Evolutionary conservation across 2,113 vertebrate genomes (phyloP).

Genomic region (Balaeniceps rex): DNA sequence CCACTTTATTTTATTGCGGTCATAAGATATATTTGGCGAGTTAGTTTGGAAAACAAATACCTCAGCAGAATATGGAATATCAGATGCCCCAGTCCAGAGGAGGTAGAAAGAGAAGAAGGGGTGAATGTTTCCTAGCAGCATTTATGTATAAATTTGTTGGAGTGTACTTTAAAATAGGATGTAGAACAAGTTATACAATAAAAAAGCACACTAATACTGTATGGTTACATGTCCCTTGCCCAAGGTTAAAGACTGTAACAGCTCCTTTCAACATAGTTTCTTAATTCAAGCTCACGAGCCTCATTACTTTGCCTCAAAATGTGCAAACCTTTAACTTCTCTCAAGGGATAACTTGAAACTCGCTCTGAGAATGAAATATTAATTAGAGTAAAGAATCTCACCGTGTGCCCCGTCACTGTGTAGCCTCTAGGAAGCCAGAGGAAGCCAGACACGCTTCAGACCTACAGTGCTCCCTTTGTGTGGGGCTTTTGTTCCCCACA

Average conservation of each 20-base stretch:
- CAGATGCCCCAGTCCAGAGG: background rate
- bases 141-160: background rate
- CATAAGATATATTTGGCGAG: slow-evolving; percentile 14
- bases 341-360: slow-evolving; percentile 22
- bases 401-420: background rate
- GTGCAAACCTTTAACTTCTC: slow-evolving; percentile 32
- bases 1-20: background rate
- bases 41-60: slow-evolving; percentile 21
- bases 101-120: background rate
- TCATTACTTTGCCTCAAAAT: background rate
- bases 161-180: background rate
- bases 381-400: slow-evolving; percentile 1
- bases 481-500: slow-evolving; percentile 43
- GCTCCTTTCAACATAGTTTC: slow-evolving; percentile 8
- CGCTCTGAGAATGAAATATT: slow-evolving; percentile 17
- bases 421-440: slow-evolving; percentile 2
- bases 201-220: background rate
- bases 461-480: slow-evolving; percentile 30
- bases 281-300: background rate
- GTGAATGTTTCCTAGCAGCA: background rate
- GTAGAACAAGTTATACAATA: background rate
- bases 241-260: slow-evolving; percentile 20
- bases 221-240: background rate
- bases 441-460: background rate
- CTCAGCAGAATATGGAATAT: background rate